A percentile compares a stretch with the other conserved stretches of the same genome.
phyloP scores from a whole-genome alignment of 1,140 invertebrate genomes.

The Euglossa dilemma region DNA sequence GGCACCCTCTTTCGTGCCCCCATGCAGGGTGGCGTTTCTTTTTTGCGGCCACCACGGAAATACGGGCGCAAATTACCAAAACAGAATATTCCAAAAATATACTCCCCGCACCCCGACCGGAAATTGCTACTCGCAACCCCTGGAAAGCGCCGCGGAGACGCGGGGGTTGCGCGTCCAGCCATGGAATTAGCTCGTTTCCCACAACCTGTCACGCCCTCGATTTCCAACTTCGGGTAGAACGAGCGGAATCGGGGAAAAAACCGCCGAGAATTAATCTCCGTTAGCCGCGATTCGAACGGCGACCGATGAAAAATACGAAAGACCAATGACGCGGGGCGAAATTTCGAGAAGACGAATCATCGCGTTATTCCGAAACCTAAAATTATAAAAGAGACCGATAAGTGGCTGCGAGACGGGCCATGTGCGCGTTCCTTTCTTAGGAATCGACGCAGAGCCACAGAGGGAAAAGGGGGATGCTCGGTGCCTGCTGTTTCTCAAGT shows the following conservation, averaged over 20 bases:
- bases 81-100: slow-evolving; percentile 52
- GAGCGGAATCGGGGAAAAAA: neutral
- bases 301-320: neutral
- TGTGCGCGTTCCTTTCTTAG: slow-evolving; percentile 75
- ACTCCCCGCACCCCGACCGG: neutral
- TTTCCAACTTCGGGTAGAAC: slow-evolving; percentile 39
- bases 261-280: too few relatives aligned
- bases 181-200: slow-evolving; percentile 62
- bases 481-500: slow-evolving; percentile 78
- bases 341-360: slow-evolving; percentile 65
- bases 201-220: slow-evolving; percentile 59
- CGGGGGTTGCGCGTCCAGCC: slow-evolving; percentile 23
- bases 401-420: slow-evolving; percentile 75
- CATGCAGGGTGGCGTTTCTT: slow-evolving; percentile 55
- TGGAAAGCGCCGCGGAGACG: slow-evolving; percentile 6
- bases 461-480: slow-evolving; percentile 52
- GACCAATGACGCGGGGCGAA: too few relatives aligned
- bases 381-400: slow-evolving; percentile 77
- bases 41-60: slow-evolving; percentile 42
- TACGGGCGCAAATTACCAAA: slow-evolving; percentile 65
- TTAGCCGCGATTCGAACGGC: too few relatives aligned
- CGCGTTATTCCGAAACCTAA: slow-evolving; percentile 79
- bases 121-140: slow-evolving; percentile 54
- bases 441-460: slow-evolving; percentile 61
- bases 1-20: slow-evolving; percentile 59